These are phyloP conservation scores for Cheilosia vernalis DNA, from an alignment of 2,888 invertebrate species.

Conservation along the genomic window DNA sequence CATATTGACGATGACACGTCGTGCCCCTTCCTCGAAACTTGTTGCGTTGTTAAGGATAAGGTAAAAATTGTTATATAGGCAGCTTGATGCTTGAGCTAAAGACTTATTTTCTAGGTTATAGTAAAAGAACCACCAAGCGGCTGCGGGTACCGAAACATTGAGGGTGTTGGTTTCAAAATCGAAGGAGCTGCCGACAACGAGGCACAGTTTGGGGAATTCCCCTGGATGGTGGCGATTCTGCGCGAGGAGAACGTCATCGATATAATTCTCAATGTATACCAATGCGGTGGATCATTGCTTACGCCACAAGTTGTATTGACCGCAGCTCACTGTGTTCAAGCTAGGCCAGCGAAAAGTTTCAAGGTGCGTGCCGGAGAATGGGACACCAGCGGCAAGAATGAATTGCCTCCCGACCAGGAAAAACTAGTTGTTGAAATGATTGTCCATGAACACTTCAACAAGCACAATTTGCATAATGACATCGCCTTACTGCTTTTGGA, in stretches of 20 bases:
- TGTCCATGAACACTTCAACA: conserved; percentile 84
- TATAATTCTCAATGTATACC: conserved; percentile 86
- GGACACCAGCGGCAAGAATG: conserved; percentile 89
- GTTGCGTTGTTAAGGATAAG: conserved; percentile 79
- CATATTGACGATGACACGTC: conserved; percentile 84
- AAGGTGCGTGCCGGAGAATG: conserved; percentile 89
- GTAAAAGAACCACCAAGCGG: conserved; percentile 78
- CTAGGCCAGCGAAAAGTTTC: conserved; percentile 77
- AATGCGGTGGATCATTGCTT: conserved; percentile 92
- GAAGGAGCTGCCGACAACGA: conserved; percentile 86
- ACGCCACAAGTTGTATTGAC: conserved; percentile 89
- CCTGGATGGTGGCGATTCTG: conserved; percentile 92
- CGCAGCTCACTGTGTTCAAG: conserved; percentile 88
- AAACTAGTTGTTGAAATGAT: conserved; percentile 84
- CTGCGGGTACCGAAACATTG: conserved; percentile 89
- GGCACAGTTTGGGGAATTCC: conserved; percentile 90
- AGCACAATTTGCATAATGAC: conserved; percentile 89
- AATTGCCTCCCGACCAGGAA: conserved; percentile 88
- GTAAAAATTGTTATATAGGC: conserved; percentile 68
- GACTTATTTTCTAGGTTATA: conserved; percentile 35
- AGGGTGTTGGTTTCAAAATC: conserved; percentile 89
- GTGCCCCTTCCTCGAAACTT: conserved; percentile 79
- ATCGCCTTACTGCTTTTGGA: conserved; percentile 88
- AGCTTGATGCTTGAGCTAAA: no score
- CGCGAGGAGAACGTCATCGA: conserved; percentile 84